These are phyloP conservation scores for Galeopterus variegatus DNA, from an alignment of 2,113 vertebrate species.

Conservation along the genomic window DNA sequence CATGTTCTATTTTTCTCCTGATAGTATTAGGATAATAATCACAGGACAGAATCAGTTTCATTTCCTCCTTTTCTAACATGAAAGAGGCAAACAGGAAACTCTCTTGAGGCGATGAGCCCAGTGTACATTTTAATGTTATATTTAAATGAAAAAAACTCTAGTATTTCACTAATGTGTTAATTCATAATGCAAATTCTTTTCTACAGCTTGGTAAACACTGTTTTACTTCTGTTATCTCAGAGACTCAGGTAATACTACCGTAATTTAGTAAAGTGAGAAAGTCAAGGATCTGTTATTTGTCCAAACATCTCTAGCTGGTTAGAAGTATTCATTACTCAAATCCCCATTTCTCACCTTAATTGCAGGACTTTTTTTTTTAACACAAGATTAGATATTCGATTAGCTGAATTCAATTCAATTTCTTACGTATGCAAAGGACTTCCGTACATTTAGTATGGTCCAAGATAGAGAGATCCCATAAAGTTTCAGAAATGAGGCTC, in stretches of 20 bases:
- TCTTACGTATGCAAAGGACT: background rate
- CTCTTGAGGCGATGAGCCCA: background rate
- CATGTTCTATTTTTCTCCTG: background rate
- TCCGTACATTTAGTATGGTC: background rate
- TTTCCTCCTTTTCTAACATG: background rate
- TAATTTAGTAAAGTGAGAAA: constrained; percentile 32
- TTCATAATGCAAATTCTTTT: constrained; percentile 25
- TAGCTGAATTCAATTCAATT: constrained; percentile 50
- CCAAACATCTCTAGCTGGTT: background rate
- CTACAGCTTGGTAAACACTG: background rate
- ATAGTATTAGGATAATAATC: constrained; percentile 19
- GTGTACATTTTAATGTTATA: background rate
- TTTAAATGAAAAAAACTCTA: constrained; percentile 22
- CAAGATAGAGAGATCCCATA: background rate
- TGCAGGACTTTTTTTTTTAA: background rate
- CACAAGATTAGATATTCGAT: background rate
- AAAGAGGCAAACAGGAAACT: background rate
- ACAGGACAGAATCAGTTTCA: background rate
- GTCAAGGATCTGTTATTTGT: background rate
- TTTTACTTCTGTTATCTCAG: constrained; percentile 21
- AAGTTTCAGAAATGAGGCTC: background rate
- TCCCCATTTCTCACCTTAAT: background rate
- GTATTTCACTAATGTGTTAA: constrained; percentile 3
- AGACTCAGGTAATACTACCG: background rate
- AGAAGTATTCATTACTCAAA: background rate